Evolutionary conservation across 2,797 vertebrate genomes (phyloP).

Genomic region (Peromyscus aztecus): DNA sequence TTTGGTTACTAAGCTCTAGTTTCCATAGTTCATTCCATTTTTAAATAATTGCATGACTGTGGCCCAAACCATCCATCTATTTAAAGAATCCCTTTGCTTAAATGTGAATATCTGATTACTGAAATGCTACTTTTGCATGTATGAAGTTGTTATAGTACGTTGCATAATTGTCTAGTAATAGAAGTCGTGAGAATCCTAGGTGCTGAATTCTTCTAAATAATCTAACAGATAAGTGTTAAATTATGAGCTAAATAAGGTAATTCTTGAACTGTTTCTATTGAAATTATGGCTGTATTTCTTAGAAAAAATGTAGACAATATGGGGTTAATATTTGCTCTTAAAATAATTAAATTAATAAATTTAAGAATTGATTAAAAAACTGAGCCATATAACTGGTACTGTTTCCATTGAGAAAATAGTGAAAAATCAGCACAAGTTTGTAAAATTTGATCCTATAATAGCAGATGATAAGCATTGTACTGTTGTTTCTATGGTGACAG

Average conservation of each 20-base stretch:
- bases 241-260: slow-evolving; percentile 7
- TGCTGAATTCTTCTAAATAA: slow-evolving; percentile 23
- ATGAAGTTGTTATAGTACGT: slow-evolving; percentile 1
- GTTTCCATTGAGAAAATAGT: background rate
- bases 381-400: background rate
- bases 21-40: slow-evolving; percentile 46
- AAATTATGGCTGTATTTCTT: background rate
- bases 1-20: background rate
- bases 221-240: slow-evolving; percentile 13
- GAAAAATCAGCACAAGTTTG: slow-evolving; percentile 1
- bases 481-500: slow-evolving; percentile 1
- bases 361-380: background rate
- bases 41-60: background rate
- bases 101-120: slow-evolving; percentile 23
- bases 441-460: background rate
- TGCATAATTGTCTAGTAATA: slow-evolving; percentile 39
- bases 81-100: slow-evolving; percentile 42
- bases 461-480: background rate
- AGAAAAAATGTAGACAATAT: background rate
- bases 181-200: background rate
- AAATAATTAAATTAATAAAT: background rate
- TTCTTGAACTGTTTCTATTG: slow-evolving; percentile 28
- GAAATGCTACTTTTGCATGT: slow-evolving; percentile 55
- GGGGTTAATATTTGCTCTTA: slow-evolving; percentile 40
- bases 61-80: slow-evolving; percentile 45